A percentile compares a stretch with the other conserved stretches of the same genome.
These are phyloP conservation scores for Chlamydotis undulata DNA, from an alignment of 2,113 vertebrate genomes.

Conservation along the genomic window DNA sequence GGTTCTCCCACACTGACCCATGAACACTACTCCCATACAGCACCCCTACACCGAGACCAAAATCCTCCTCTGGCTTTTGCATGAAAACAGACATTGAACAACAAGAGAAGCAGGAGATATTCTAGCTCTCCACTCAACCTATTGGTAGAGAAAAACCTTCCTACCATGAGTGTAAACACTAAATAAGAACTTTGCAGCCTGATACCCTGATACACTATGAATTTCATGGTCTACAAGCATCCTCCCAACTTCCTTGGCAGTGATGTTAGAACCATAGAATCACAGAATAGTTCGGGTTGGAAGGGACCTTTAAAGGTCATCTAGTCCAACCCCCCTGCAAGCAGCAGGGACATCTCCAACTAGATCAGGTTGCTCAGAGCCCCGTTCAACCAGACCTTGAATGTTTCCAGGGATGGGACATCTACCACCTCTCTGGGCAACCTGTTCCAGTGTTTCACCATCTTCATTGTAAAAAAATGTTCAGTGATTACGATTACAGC, in stretches of 20 bases:
- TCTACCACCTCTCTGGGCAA: no score
- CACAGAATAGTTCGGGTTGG: no score
- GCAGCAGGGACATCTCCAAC: no score
- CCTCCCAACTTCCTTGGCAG: background rate
- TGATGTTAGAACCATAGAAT: no score
- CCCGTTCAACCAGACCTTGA: no score
- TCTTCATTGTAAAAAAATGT: no score
- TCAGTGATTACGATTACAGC: background rate
- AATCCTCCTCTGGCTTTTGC: background rate
- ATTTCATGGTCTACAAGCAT: background rate
- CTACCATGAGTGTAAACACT: fast-evolving
- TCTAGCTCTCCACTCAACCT: background rate
- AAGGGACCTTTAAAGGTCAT: no score
- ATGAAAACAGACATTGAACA: background rate
- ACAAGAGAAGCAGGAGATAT: background rate
- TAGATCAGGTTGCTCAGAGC: no score
- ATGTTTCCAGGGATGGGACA: no score
- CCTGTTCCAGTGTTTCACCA: no score
- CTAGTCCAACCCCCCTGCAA: no score
- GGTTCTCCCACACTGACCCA: fast-evolving
- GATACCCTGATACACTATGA: background rate
- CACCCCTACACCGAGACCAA: background rate
- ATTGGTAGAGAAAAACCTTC: background rate
- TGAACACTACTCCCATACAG: background rate
- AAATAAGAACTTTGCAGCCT: background rate